These are phyloP conservation scores for Nymphalis c-album DNA, from an alignment of 2,888 invertebrate genomes.

Conservation along the genomic window DNA sequence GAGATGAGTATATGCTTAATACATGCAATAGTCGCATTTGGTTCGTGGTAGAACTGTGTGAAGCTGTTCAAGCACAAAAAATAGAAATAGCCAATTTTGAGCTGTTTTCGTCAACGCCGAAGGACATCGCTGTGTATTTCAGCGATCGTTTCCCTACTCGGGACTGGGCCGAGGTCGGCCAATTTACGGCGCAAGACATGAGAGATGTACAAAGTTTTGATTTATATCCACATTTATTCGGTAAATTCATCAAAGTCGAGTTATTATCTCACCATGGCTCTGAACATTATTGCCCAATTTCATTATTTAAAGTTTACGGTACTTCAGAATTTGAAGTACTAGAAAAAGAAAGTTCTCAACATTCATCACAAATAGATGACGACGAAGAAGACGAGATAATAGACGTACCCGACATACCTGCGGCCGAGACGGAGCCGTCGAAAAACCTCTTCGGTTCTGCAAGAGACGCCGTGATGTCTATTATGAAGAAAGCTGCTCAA, in stretches of 20 bases:
- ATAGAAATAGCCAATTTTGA: slow-evolving; percentile 98
- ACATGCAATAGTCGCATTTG: slow-evolving; percentile 95
- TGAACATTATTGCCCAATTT: slow-evolving; percentile 98
- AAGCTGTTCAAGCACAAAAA: slow-evolving; percentile 96
- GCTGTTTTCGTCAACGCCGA: slow-evolving; percentile 97
- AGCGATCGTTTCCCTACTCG: slow-evolving; percentile 94
- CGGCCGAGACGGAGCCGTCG: slow-evolving; percentile 76
- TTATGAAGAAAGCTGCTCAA: slow-evolving; percentile 95
- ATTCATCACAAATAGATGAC: slow-evolving; percentile 83
- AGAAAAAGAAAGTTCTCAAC: slow-evolving; percentile 89
- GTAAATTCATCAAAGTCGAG: slow-evolving; percentile 95
- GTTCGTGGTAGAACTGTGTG: slow-evolving; percentile 99
- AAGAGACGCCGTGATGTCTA: slow-evolving; percentile 93
- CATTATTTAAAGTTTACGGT: slow-evolving; percentile 96
- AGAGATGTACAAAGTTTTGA: slow-evolving; percentile 93
- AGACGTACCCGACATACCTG: slow-evolving; percentile 77
- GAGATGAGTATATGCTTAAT: slow-evolving; percentile 99
- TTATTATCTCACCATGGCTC: slow-evolving; percentile 96
- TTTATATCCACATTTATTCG: slow-evolving; percentile 89
- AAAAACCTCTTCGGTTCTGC: slow-evolving; percentile 92
- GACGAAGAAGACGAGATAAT: slow-evolving; percentile 86
- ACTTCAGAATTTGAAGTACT: slow-evolving; percentile 95
- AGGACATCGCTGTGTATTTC: slow-evolving; percentile 92
- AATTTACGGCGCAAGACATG: slow-evolving; percentile 93
- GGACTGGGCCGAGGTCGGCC: slow-evolving; percentile 95